phyloP scores from a whole-genome alignment of 2,797 vertebrate species.

The Chelon labrosus region DNA sequence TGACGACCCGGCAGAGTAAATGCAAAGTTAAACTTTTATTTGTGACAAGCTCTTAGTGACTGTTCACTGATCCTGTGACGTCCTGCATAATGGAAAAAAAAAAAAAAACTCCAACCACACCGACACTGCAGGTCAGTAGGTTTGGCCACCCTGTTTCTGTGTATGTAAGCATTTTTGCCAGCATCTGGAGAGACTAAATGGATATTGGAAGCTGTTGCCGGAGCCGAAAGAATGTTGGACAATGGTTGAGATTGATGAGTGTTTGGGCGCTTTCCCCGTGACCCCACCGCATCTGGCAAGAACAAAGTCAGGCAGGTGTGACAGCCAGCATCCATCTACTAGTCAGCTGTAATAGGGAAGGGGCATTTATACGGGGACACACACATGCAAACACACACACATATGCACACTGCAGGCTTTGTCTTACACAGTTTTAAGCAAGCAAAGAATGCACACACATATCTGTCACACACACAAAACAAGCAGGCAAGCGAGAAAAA shows the following conservation, averaged over 20 bases:
- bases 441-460: constrained; percentile 20
- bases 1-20: constrained; percentile 35
- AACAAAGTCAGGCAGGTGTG: constrained; percentile 84
- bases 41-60: constrained; percentile 37
- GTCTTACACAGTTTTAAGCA: constrained; percentile 32
- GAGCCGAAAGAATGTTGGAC: constrained; percentile 77
- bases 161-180: constrained; percentile 77
- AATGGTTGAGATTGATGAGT: constrained; percentile 86
- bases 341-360: constrained; percentile 77
- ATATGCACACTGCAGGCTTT: constrained; percentile 16
- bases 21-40: constrained; percentile 56
- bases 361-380: constrained; percentile 57
- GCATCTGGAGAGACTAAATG: constrained; percentile 80
- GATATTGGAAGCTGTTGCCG: constrained; percentile 78
- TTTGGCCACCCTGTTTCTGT: constrained; percentile 65
- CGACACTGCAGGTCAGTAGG: constrained; percentile 66
- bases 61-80: constrained; percentile 25
- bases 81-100: not conserved
- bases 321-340: constrained; percentile 86
- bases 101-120: constrained; percentile 11
- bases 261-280: constrained; percentile 82
- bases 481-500: not conserved
- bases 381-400: constrained; percentile 30
- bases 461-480: not conserved
- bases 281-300: constrained; percentile 83